phyloP scores from a whole-genome alignment of 2,888 invertebrate genomes.

The Caenorhabditis macrosperma region DNA sequence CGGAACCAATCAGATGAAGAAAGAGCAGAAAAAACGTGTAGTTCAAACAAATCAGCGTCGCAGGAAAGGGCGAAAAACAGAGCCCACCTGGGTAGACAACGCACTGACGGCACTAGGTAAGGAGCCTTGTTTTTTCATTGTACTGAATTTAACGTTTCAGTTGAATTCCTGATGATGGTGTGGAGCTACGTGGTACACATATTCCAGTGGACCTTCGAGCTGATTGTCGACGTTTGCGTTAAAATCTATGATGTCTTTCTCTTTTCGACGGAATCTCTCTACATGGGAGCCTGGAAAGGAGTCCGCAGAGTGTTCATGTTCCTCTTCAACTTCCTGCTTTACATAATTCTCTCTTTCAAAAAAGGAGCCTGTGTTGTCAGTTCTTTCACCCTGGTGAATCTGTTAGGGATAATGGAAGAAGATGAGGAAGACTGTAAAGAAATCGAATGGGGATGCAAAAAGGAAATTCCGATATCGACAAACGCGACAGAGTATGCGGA shows the following conservation, averaged over 20 bases:
- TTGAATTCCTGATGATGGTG: background rate
- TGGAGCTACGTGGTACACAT: conserved; percentile 14
- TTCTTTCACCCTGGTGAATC: conserved; percentile 6
- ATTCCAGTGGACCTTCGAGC: conserved; percentile 62
- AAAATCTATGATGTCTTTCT: conserved; percentile 52
- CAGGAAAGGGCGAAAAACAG: conserved; percentile 38
- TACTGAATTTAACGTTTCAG: conserved; percentile 11
- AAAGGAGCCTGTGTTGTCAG: background rate
- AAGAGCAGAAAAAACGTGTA: conserved; percentile 33
- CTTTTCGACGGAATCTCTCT: conserved; percentile 16
- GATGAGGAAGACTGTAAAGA: conserved; percentile 8
- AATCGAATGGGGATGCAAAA: conserved; percentile 35
- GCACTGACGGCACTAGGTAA: background rate
- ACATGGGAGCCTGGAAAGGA: conserved; percentile 10
- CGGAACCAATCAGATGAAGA: conserved; percentile 30
- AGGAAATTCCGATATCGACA: conserved; percentile 42
- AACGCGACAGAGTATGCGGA: conserved; percentile 93
- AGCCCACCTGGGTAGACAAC: conserved; percentile 34
- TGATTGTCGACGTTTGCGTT: conserved; percentile 64
- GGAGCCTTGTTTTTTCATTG: background rate
- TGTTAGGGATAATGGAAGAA: conserved; percentile 17
- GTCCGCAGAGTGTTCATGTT: conserved; percentile 3
- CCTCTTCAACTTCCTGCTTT: background rate
- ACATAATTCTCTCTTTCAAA: background rate
- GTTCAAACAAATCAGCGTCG: conserved; percentile 34